Evolutionary conservation across 1,140 invertebrate genomes (phyloP), one percentile per base, ranked within the genome.

Genomic region (Sycobia sp.): DNA sequence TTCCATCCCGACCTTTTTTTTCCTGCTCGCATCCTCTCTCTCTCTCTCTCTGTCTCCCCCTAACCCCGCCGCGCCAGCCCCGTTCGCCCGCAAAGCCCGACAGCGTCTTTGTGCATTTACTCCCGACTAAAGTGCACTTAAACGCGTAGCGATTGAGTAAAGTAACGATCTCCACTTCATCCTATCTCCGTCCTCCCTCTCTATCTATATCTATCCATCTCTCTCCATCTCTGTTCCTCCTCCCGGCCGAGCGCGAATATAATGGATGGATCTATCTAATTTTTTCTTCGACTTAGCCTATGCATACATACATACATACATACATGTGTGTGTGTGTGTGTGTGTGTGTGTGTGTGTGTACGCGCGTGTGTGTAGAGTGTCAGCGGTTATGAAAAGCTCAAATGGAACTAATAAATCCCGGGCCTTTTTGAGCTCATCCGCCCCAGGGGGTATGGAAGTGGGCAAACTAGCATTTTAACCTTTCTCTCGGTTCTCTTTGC

Each of bases 121-220:
- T 60, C 29, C n/a, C 46, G 46, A 49, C 39, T 47, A 54, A 68
- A 68, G 67, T 66, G 63, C 63, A 68, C 63, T 68, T 68, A 58
- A 67, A 65, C 50, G 60, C 36, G n/a, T n/a, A 63, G 55, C 60
- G 49, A 49, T 34, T 44, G 23, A 53, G 38, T 39, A 53, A 53
- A 53, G 39, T 61, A 61, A 27, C 58, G 32, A 13, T 29, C 46
- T 38, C 18, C 11, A 7, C n/a, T n/a, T n/a, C n/a, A n/a, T n/a
- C n/a, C n/a, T n/a, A n/a, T n/a, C n/a, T n/a, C n/a, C n/a, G n/a
- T 22, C 43, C 16, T 27, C 16, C 22, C 0, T n/a, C n/a, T 23
- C 25, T 29, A 8, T 18, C 39, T 4, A 23, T 16, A 16, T 29
- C 50, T 36, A 20, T 54, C 34, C 10, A 3, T 41, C 16, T 41